Base-by-base conservation (phyloP, 1,140 invertebrate species). In the Phenacoccus solenopsis region DNA sequence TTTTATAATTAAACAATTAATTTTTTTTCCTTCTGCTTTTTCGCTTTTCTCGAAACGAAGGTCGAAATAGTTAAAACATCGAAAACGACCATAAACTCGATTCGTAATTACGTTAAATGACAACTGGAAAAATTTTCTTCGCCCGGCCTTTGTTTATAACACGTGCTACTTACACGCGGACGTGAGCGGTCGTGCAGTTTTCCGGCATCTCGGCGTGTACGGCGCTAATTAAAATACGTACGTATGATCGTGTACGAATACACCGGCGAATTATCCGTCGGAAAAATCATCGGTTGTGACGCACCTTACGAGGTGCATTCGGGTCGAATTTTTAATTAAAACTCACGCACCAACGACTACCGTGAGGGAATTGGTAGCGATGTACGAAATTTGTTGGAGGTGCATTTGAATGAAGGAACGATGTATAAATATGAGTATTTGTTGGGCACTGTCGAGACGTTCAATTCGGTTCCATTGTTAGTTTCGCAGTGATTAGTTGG, bases 1-100 rank as follows among this genome's bases (percentile, higher is more conserved):
- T 49, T 49, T 49, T 49, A 49, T 49, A 49, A 49, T 49, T 49
- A 49, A 49, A 49, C 38, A 49, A 49, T 49, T 49, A 49, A 49
- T 49, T 49, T n/a, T 16, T 49, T 49, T 49, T 49, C 20, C 30
- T 32, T 32, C 13, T 32, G 5, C 30, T 5, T 32, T 7, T 32
- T 32, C 5, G 5, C 13, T 32, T 13, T 32, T 32, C 13, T 32
- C 30, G 30, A 13, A 9, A 49, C 38, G 38, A 49, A 49, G 38
- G 38, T 49, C 38, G 20, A 49, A 49, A 49, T 49, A 49, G 38
- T 49, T 49, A 49, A 49, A 49, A 49, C 38, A 49, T 49, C 38
- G 38, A 49, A 49, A 49, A 10, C 16, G 38, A 49, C 13, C 38
- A 49, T 49, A 49, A 49, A 49, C 38, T 49, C 20, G 16, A 49